Conservation (phyloP, 2,888 invertebrate genomes). For the Watsonalla cultraria region DNA sequence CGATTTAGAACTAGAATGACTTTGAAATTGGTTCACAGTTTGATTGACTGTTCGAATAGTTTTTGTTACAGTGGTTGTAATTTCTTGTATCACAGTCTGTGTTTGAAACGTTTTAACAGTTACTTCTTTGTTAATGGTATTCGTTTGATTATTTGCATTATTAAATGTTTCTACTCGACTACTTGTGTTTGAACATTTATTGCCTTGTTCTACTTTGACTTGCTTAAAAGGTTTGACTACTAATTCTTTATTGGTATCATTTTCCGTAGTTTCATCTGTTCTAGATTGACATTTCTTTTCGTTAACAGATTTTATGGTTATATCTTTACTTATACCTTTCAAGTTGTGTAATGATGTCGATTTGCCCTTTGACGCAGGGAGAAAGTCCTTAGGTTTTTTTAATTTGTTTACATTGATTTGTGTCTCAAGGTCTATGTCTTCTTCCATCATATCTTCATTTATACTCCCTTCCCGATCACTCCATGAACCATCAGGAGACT, state of each 20-base stretch:
- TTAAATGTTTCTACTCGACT: background rate
- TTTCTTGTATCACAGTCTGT: slow-evolving; percentile 67
- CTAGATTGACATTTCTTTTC: slow-evolving; percentile 13
- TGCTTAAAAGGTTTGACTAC: slow-evolving; percentile 36
- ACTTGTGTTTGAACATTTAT: background rate
- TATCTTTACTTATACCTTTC: slow-evolving; percentile 46
- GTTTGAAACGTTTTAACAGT: slow-evolving; percentile 67
- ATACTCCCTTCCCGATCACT: slow-evolving; percentile 37
- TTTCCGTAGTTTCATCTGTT: slow-evolving; percentile 16
- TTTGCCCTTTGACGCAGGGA: slow-evolving; percentile 17
- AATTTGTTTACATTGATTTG: slow-evolving; percentile 33
- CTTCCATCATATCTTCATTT: slow-evolving; percentile 30
- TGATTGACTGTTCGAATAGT: slow-evolving; percentile 69
- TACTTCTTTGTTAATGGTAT: slow-evolving; percentile 58
- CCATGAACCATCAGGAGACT: slow-evolving; percentile 45
- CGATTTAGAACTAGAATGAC: slow-evolving; percentile 29
- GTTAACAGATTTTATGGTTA: slow-evolving; percentile 38
- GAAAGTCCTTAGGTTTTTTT: slow-evolving; percentile 21
- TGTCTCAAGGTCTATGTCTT: slow-evolving; percentile 38
- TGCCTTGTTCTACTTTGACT: slow-evolving; percentile 18
- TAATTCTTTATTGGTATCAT: slow-evolving; percentile 30
- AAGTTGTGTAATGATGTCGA: slow-evolving; percentile 33
- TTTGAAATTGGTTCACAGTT: slow-evolving; percentile 53
- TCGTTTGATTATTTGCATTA: slow-evolving; percentile 42
- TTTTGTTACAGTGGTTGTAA: slow-evolving; percentile 71